Conservation (phyloP, 2,888 invertebrate species). For the Endomychus coccineus region DNA sequence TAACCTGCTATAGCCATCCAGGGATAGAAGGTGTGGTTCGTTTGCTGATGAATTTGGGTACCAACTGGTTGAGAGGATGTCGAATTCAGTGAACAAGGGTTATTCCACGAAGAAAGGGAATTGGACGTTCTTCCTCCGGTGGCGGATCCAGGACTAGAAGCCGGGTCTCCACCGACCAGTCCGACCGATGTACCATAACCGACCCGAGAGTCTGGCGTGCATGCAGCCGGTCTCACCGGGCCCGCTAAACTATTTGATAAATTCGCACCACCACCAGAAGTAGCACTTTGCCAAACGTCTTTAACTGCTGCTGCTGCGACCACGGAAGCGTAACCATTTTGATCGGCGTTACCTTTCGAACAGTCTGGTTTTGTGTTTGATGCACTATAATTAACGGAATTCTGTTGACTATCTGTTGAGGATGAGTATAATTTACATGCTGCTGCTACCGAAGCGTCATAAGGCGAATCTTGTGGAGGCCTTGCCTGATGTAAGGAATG, state of each 20-base stretch:
- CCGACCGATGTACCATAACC: conserved; percentile 63
- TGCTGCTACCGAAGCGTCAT: conserved; percentile 83
- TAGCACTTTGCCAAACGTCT: conserved; percentile 62
- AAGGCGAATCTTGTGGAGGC: conserved; percentile 84
- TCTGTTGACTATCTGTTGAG: conserved; percentile 52
- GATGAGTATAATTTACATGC: conserved; percentile 74
- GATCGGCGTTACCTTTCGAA: conserved; percentile 56
- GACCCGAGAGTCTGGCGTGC: conserved; percentile 80
- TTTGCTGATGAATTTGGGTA: conserved; percentile 82
- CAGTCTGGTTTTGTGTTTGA: conserved; percentile 66
- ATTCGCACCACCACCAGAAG: conserved; percentile 56
- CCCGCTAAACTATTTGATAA: conserved; percentile 55
- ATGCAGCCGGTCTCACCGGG: conserved; percentile 76
- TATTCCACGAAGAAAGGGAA: conserved; percentile 72
- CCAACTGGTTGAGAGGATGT: conserved; percentile 69
- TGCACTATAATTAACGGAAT: conserved; percentile 49
- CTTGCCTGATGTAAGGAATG: conserved; percentile 66
- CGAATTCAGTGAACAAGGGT: conserved; percentile 80
- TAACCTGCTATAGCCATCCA: conserved; percentile 99
- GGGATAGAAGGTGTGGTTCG: conserved; percentile 92
- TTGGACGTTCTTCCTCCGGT: conserved; percentile 49
- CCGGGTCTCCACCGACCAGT: conserved; percentile 67
- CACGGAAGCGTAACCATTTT: conserved; percentile 61
- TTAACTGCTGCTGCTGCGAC: conserved; percentile 59
- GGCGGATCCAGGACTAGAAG: conserved; percentile 64